Percentiles rank a stretch among this genome's conserved stretches.
Conservation (phyloP, 2,113 vertebrate genomes). For the Theristicus caerulescens region DNA sequence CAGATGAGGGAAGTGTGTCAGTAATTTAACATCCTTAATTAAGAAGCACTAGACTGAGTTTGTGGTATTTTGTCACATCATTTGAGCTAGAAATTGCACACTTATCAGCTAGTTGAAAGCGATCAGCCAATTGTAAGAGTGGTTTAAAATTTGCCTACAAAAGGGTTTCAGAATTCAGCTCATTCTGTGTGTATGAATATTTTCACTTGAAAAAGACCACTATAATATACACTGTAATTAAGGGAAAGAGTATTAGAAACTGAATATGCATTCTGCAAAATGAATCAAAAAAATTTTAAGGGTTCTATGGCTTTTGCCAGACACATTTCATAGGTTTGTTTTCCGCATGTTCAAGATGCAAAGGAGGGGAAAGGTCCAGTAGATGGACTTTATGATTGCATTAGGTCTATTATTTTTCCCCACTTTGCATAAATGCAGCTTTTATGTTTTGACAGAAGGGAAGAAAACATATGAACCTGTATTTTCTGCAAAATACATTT, state of each 20-base stretch:
- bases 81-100: background rate
- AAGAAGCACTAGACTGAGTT: background rate
- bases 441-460: background rate
- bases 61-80: background rate
- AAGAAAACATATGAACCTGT: background rate
- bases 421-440: background rate
- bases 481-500: background rate
- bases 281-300: background rate
- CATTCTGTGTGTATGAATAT: background rate
- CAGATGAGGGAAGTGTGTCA: background rate
- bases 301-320: background rate
- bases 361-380: background rate
- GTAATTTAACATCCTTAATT: background rate
- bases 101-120: background rate
- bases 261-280: background rate
- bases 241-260: background rate
- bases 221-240: background rate
- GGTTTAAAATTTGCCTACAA: background rate
- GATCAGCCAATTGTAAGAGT: background rate
- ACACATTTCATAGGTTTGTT: background rate
- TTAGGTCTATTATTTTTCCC: background rate
- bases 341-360: background rate
- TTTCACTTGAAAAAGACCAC: fast-evolving
- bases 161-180: background rate
- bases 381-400: background rate